Conservation (phyloP, 2,888 invertebrate species). For the Junonia oenone region DNA sequence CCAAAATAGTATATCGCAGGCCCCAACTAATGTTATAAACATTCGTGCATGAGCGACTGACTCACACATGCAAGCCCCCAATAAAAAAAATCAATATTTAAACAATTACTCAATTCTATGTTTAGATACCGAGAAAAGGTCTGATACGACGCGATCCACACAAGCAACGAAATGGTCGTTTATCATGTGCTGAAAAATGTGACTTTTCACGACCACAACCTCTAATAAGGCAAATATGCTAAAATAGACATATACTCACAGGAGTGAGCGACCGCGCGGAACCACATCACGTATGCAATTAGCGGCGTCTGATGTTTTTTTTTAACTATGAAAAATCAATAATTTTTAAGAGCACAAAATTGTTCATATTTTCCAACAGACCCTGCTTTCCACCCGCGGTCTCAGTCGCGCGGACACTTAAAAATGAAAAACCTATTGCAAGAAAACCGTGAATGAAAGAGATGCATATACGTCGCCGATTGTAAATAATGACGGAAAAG, state of each 20-base stretch:
- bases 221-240: conserved; percentile 54
- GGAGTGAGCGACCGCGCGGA: conserved; percentile 42
- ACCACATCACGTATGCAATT: conserved; percentile 64
- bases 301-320: conserved; percentile 53
- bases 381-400: conserved; percentile 54
- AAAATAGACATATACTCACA: conserved; percentile 59
- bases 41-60: conserved; percentile 49
- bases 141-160: conserved; percentile 26
- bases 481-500: conserved; percentile 72
- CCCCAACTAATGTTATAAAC: conserved; percentile 76
- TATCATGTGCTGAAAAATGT: conserved; percentile 64
- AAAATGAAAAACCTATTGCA: conserved; percentile 74
- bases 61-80: conserved; percentile 48
- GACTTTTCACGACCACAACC: conserved; percentile 60
- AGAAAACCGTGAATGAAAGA: conserved; percentile 67
- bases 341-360: conserved; percentile 71
- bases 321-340: conserved; percentile 77
- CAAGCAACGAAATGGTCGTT: conserved; percentile 50
- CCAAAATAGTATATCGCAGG: conserved; percentile 72
- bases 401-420: conserved; percentile 61
- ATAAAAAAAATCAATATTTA: conserved; percentile 68
- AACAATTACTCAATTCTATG: conserved; percentile 46
- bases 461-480: conserved; percentile 62
- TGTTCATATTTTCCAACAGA: conserved; percentile 73
- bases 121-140: conserved; percentile 32